phyloP scores from a whole-genome alignment of 2,888 invertebrate genomes.

The Glyphotaelius pellucidus region DNA sequence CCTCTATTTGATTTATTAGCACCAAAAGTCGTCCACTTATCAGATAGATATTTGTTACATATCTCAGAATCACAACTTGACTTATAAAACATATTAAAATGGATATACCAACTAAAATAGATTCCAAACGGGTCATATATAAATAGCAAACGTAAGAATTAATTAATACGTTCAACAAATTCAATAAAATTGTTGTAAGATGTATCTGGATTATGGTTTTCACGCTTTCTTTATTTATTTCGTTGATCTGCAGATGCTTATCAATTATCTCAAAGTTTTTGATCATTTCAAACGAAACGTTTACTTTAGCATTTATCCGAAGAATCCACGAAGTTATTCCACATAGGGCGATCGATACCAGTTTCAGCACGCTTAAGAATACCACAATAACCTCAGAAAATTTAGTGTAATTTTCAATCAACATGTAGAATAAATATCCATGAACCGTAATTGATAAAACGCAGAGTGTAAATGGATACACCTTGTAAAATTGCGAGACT shows the following conservation, averaged over 20 bases:
- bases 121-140: too few relatives aligned
- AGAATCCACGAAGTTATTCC: slow-evolving; percentile 15
- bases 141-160: too few relatives aligned
- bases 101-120: too few relatives aligned
- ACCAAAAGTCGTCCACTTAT: too few relatives aligned
- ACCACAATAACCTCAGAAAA: not conserved
- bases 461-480: slow-evolving; percentile 17
- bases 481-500: not conserved
- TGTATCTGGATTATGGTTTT: too few relatives aligned
- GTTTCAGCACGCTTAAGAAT: not conserved
- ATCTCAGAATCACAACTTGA: not conserved
- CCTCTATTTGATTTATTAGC: too few relatives aligned
- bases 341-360: not conserved
- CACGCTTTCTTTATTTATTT: not conserved
- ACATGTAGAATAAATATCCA: too few relatives aligned
- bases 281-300: slow-evolving; percentile 8
- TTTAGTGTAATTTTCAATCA: too few relatives aligned
- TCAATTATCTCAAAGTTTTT: slow-evolving; percentile 14
- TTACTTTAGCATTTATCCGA: not conserved
- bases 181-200: not conserved
- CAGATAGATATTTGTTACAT: too few relatives aligned
- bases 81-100: not conserved
- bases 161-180: not conserved
- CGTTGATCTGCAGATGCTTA: not conserved
- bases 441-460: not conserved